Evolutionary conservation across 92 coral and sea anemone species (phyloP), one percentile per base, ranked within the genome.

Genomic region (Zoanthus sansibaricus): DNA sequence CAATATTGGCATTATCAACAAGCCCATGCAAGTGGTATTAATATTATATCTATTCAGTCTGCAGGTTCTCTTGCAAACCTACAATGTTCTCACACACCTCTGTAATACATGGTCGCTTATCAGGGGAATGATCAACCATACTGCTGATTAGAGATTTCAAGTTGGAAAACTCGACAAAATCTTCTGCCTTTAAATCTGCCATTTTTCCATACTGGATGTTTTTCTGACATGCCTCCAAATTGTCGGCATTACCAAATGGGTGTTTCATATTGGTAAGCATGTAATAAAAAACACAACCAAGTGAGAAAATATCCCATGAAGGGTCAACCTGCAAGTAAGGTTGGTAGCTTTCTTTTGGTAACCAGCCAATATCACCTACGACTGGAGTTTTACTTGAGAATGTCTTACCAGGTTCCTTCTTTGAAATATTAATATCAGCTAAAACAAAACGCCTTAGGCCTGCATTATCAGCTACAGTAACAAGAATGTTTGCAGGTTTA

Each of bases 231-330:
- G 21, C 75, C 17, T 6, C 75, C 61, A 80, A 14, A 30, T 66
- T 13, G 12, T 0, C 0, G 7, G 52, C 59, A 66, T 67, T 75
- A 1, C 87, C 87, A 16, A 83, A 83, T 7, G 87, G 87, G 47
- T 83, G 87, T 25, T 73, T 73, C 71, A 31, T 30, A 66, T 83
- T 83, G 46, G 87, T 71, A 3, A 83, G 79, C 0, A 66, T 30
- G 70, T 83, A 83, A 77, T 83, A 83, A 49, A 73, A 71, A 33
- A 71, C 78, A 12, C 87, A 83, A 0, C 87, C 87, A 14, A 83
- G 79, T 1, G 87, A 71, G 52, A 83, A 83, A 83, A 83, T 83
- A 16, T 83, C 87, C 55, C 51, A 14, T 17, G 52, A 46, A 5
- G 69, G 77, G 12, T 64, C 33, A 8, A 16, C 58, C 37, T 11